Conservation (phyloP, 2,888 invertebrate genomes). For the Erannis defoliaria region DNA sequence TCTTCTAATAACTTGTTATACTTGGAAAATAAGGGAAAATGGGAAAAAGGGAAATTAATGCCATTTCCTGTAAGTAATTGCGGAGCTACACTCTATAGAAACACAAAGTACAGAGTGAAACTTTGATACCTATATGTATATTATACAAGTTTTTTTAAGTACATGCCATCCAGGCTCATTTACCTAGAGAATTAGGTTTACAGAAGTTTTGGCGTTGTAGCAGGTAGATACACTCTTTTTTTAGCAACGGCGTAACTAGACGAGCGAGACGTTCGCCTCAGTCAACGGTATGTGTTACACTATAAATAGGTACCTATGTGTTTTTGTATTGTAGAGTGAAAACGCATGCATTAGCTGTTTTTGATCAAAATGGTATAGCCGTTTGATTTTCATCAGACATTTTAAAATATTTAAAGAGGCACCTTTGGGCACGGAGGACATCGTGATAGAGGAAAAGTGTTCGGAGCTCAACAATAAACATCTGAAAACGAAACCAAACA, state of each 20-base stretch:
- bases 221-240: no score
- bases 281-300: no score
- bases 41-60: not conserved
- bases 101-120: not conserved
- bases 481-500: slow-evolving; percentile 84
- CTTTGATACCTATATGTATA: no score
- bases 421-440: slow-evolving; percentile 35
- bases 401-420: slow-evolving; percentile 32
- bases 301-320: no score
- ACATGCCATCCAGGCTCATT: no score
- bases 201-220: no score
- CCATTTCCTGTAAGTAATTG: not conserved
- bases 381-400: not conserved
- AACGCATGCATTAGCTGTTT: not conserved
- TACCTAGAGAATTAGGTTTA: no score
- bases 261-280: no score
- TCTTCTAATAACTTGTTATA: slow-evolving; percentile 9
- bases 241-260: no score
- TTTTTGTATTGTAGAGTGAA: not conserved
- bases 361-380: not conserved
- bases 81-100: not conserved
- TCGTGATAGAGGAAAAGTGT: slow-evolving; percentile 64
- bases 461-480: slow-evolving; percentile 78
- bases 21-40: not conserved
- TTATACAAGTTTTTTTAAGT: no score